phyloP scores from a whole-genome alignment of 23 tunicate species.

The Ascidia mentula region DNA sequence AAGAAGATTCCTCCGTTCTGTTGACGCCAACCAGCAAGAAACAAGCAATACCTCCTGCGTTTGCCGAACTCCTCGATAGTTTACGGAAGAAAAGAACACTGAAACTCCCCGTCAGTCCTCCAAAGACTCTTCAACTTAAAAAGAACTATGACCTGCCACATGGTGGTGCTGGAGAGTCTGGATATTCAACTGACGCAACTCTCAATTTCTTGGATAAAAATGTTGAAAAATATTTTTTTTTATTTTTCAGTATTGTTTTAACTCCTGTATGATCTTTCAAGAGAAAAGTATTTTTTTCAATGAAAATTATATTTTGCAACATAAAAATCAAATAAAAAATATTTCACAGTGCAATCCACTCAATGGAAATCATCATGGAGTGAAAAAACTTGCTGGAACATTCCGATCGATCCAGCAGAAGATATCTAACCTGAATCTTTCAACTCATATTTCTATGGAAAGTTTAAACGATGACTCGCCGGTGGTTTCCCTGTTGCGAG shows the following conservation, averaged over 20 bases:
- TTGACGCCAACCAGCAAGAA: neutral
- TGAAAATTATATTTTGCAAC: too few species aligned
- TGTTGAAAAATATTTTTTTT: too few species aligned
- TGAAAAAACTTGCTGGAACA: slow-evolving; percentile 15
- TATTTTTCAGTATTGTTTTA: too few species aligned
- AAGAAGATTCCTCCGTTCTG: too few species aligned
- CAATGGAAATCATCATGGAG: slow-evolving; percentile 20
- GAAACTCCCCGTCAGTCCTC: neutral
- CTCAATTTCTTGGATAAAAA: too few species aligned
- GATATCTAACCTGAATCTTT: neutral
- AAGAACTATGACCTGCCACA: neutral
- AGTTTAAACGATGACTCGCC: slow-evolving; percentile 33
- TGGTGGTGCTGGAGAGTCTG: neutral
- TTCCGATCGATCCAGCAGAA: slow-evolving; percentile 26
- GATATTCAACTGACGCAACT: neutral
- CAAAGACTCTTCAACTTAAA: slow-evolving; percentile 25
- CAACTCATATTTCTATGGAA: slow-evolving; percentile 17
- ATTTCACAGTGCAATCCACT: too few species aligned
- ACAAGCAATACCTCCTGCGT: slow-evolving; percentile 61
- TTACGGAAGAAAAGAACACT: slow-evolving; percentile 39
- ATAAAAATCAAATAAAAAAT: too few species aligned
- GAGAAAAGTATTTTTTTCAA: too few species aligned
- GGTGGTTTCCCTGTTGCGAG: slow-evolving; percentile 44
- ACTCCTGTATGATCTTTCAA: too few species aligned
- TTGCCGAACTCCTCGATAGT: slow-evolving; percentile 57